Percentiles rank a stretch among this genome's conserved stretches.
Conservation (phyloP, 2,888 invertebrate genomes). For the Celastrina argiolus region DNA sequence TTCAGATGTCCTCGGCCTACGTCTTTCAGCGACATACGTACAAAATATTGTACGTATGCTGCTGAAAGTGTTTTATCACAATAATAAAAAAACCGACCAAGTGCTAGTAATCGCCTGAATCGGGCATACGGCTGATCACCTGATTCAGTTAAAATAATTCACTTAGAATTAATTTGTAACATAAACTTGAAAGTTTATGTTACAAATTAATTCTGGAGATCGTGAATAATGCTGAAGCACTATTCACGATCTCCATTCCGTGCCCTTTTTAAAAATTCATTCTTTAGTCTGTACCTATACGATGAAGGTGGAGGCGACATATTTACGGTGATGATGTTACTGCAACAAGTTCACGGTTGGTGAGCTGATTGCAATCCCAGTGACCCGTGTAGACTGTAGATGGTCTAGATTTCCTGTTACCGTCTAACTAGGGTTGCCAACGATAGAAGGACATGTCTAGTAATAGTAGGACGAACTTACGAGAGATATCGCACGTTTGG, state of each 20-base stretch:
- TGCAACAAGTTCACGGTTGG: slow-evolving; percentile 42
- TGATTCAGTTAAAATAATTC: too few relatives aligned
- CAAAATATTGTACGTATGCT: too few relatives aligned
- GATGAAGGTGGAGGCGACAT: not conserved
- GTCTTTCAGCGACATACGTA: not conserved
- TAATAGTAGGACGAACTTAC: not conserved
- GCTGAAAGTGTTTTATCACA: too few relatives aligned
- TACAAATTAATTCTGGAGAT: too few relatives aligned
- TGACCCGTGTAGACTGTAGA: slow-evolving; percentile 60
- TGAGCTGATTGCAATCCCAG: slow-evolving; percentile 49
- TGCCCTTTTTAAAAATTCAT: too few relatives aligned
- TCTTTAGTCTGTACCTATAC: not conserved
- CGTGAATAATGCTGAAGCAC: too few relatives aligned
- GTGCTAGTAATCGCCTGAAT: too few relatives aligned
- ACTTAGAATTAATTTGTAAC: too few relatives aligned
- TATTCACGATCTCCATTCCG: too few relatives aligned
- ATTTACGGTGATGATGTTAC: slow-evolving; percentile 29
- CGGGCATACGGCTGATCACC: too few relatives aligned
- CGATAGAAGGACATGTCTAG: not conserved
- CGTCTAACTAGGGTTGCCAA: slow-evolving; percentile 37
- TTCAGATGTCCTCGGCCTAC: not conserved
- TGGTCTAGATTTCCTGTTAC: slow-evolving; percentile 62
- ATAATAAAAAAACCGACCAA: too few relatives aligned
- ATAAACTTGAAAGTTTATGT: too few relatives aligned
- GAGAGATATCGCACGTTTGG: not conserved